A percentile compares a stretch with the other conserved stretches of the same genome.
Evolutionary conservation across 1,140 invertebrate genomes (phyloP).

Genomic region (Theocolax elegans): DNA sequence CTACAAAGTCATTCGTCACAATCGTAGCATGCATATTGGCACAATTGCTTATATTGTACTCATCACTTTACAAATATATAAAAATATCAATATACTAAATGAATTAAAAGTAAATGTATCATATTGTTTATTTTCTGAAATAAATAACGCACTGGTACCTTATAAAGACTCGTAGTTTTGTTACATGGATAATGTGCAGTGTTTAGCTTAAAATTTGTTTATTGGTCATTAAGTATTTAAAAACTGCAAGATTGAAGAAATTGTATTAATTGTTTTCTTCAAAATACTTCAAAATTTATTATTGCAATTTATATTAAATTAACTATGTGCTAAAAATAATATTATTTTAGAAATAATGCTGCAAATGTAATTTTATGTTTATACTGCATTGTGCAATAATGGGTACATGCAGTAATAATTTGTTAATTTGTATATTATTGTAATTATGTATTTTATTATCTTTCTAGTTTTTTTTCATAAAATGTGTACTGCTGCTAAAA

Average conservation of each 20-base stretch:
- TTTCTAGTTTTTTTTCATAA: neutral
- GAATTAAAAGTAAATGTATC: neutral
- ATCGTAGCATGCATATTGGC: conserved; percentile 19
- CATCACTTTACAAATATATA: no score
- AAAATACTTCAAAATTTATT: neutral
- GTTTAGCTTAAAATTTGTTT: conserved; percentile 17
- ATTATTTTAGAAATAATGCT: neutral
- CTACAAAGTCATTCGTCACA: conserved; percentile 20
- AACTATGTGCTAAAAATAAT: neutral
- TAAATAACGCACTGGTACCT: conserved; percentile 61
- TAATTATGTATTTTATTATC: neutral
- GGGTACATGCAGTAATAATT: neutral
- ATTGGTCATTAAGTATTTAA: conserved; percentile 27
- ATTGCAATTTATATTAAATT: conserved; percentile 7
- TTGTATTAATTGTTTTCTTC: neutral
- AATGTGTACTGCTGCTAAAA: conserved; percentile 4
- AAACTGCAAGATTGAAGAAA: neutral
- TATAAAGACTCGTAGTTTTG: conserved; percentile 58
- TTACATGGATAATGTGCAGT: neutral
- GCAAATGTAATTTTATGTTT: neutral
- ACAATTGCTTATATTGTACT: no score
- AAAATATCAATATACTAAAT: neutral
- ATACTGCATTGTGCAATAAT: conserved; percentile 2
- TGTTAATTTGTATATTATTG: neutral
- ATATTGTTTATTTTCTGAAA: conserved; percentile 37